Evolutionary conservation across 2,113 vertebrate species (phyloP).

Genomic region (Scopus umbretta): DNA sequence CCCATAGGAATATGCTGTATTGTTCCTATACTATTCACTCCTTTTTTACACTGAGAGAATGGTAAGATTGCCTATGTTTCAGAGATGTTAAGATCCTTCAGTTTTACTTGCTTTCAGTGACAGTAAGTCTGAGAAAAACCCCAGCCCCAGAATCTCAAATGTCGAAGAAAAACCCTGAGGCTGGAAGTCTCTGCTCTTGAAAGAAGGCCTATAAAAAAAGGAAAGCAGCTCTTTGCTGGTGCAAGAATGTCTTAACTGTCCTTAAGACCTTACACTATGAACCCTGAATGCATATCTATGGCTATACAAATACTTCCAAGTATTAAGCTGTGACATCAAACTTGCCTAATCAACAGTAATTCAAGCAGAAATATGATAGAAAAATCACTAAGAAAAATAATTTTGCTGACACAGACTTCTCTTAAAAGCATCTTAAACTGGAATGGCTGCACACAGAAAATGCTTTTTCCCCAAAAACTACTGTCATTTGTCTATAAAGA

Average conservation of each 20-base stretch:
- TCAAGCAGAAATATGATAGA: conserved; percentile 20
- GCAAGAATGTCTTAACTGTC: background rate
- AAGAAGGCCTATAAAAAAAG: background rate
- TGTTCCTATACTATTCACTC: background rate
- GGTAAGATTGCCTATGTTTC: background rate
- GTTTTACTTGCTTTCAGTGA: background rate
- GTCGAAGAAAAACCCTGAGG: background rate
- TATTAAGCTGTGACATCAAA: background rate
- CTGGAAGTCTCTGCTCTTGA: background rate
- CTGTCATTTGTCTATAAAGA: conserved; percentile 10
- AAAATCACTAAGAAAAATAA: background rate
- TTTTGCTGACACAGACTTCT: background rate
- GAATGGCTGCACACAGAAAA: conserved; percentile 24
- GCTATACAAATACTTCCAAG: background rate
- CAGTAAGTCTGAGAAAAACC: background rate
- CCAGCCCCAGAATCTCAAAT: background rate
- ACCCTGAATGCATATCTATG: background rate
- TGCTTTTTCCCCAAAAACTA: background rate
- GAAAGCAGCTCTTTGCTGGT: background rate
- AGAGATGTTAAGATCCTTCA: background rate
- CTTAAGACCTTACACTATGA: background rate
- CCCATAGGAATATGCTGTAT: background rate
- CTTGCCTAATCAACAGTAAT: conserved; percentile 17
- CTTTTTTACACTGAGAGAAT: background rate
- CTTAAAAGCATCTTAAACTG: background rate